phyloP scores from a whole-genome alignment of 2,888 invertebrate species.

The Eledona agricola region DNA sequence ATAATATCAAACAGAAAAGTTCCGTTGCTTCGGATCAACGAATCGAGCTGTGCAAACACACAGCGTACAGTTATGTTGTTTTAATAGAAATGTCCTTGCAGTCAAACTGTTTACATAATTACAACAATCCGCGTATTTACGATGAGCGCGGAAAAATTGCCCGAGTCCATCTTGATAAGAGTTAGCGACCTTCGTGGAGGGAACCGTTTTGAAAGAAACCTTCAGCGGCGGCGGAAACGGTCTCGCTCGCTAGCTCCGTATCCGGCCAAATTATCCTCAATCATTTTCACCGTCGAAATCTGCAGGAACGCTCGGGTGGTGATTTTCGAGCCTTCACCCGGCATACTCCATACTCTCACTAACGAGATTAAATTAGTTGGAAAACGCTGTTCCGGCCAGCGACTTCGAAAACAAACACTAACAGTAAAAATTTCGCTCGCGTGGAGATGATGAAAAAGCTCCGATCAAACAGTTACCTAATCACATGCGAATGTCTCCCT shows the following conservation, averaged over 20 bases:
- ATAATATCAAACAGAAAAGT: too few relatives aligned
- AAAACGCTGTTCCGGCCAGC: conserved; percentile 32
- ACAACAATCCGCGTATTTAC: conserved; percentile 14
- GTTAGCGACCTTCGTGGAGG: conserved; percentile 44
- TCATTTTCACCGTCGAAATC: conserved; percentile 15
- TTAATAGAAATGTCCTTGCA: conserved; percentile 25
- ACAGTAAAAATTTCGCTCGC: conserved; percentile 14
- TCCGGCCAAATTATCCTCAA: conserved; percentile 39
- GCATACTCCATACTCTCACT: conserved; percentile 23
- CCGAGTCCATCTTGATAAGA: too few relatives aligned
- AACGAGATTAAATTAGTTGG: conserved; percentile 33
- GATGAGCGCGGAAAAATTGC: conserved; percentile 8
- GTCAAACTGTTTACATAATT: conserved; percentile 32
- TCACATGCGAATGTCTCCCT: conserved; percentile 26
- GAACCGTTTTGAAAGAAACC: conserved; percentile 44
- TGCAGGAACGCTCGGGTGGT: conserved; percentile 8
- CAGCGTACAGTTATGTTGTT: conserved; percentile 23
- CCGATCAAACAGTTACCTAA: conserved; percentile 25
- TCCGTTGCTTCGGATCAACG: conserved; percentile 3
- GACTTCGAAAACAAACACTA: conserved; percentile 20
- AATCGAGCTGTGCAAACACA: conserved; percentile 19
- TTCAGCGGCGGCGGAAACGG: conserved; percentile 49
- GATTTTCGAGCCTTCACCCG: conserved; percentile 30
- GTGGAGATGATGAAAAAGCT: conserved; percentile 5
- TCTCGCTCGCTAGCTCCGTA: conserved; percentile 44